Evolutionary conservation across 1,140 invertebrate species (phyloP), one percentile per base, ranked within the genome.

Genomic region (Macrobrachium nipponense): DNA sequence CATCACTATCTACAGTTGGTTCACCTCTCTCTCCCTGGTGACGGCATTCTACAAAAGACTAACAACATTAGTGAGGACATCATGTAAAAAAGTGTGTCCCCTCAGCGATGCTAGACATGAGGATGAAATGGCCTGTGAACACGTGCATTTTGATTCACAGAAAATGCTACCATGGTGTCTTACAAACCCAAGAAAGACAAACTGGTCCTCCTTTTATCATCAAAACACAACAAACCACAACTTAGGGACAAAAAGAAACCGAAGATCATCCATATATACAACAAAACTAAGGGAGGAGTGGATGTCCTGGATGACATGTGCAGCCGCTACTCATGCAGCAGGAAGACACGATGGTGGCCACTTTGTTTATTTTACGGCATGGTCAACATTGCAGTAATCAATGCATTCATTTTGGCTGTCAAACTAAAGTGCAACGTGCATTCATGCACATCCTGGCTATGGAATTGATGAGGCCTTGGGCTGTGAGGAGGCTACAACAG

Each of bases 261-360:
- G 17, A 88, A 91, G 61, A 91, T 92, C 14, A 90, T 92, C 58
- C 61, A 87, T 62, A 90, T 90, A 80, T 92, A 92, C 83, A 92
- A 92, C 89, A 43, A 87, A 70, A 91, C 90, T 6, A 92, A 92
- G 89, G 88, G 89, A 20, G 91, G 90, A 27, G 91, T 92, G 4
- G 90, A 92, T 89, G 90, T 79, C 14, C 89, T 91, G 61, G 90
- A 92, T 88, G 27, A 89, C 78, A 82, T 90, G 78, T 89, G 77
- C 72, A 59, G 64, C 60, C 79, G 17, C 70, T 89, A 86, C 87
- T 84, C 66, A 44, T 75, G 82, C 15, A 76, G 15, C 20, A 77
- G 87, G 62, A 86, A 86, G 18, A 82, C 70, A 18, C 70, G n/a
- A n/a, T n/a, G n/a, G n/a, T n/a, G n/a, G n/a, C n/a, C n/a, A n/a